phyloP scores from a whole-genome alignment of 1,140 invertebrate genomes.

The Nautilus pompilius region DNA sequence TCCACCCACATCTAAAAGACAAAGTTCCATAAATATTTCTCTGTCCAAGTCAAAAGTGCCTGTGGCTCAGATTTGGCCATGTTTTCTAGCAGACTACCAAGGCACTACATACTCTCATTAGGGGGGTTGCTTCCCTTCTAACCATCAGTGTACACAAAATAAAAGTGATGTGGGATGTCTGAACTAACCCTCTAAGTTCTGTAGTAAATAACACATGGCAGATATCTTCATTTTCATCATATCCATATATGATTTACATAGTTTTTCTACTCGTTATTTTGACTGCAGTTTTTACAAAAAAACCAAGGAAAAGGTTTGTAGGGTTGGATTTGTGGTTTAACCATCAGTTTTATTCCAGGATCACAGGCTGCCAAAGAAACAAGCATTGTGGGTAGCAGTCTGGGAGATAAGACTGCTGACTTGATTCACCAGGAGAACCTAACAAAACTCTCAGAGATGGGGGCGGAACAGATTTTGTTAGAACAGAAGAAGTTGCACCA shows the following conservation, averaged over 20 bases:
- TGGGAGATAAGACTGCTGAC: slow-evolving; percentile 56
- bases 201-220: no score
- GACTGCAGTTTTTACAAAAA: not conserved
- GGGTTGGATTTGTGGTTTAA: slow-evolving; percentile 9
- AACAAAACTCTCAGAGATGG: slow-evolving; percentile 67
- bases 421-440: slow-evolving; percentile 74
- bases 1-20: no score
- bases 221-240: not conserved
- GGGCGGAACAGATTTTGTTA: slow-evolving; percentile 69
- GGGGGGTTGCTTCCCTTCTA: no score
- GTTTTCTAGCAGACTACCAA: no score
- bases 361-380: slow-evolving; percentile 7
- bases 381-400: slow-evolving; percentile 33
- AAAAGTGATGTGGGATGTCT: no score
- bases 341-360: slow-evolving; percentile 7
- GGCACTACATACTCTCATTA: no score
- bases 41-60: no score
- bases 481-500: slow-evolving; percentile 68
- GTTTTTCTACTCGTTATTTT: not conserved
- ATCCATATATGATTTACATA: not conserved
- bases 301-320: no score
- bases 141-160: no score
- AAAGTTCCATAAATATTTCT: no score
- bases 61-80: no score
- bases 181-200: no score